Conservation (phyloP, 2,888 invertebrate genomes). For the Camptogramma bilineatum region DNA sequence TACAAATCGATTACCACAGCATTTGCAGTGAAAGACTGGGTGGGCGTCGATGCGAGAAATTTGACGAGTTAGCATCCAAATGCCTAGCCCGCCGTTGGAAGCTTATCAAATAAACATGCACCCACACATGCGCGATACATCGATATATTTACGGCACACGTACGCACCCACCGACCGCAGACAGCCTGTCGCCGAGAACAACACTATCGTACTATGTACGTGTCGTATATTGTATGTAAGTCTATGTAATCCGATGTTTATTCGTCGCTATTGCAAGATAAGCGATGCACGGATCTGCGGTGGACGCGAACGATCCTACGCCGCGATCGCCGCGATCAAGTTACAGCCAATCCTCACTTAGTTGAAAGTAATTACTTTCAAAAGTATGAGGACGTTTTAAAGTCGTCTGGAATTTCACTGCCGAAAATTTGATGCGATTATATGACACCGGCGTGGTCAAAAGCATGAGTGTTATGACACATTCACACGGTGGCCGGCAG, state of each 20-base stretch:
- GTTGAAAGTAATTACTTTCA: slow-evolving; percentile 52
- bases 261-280: slow-evolving; percentile 66
- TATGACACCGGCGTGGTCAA: slow-evolving; percentile 74
- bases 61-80: slow-evolving; percentile 75
- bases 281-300: slow-evolving; percentile 49
- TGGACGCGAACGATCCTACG: slow-evolving; percentile 37
- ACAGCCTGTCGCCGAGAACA: slow-evolving; percentile 84
- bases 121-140: slow-evolving; percentile 69
- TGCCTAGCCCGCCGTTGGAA: slow-evolving; percentile 78
- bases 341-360: slow-evolving; percentile 57
- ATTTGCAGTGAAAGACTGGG: slow-evolving; percentile 55
- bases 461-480: slow-evolving; percentile 72
- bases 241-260: slow-evolving; percentile 77
- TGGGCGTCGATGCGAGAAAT: slow-evolving; percentile 71
- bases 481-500: slow-evolving; percentile 81
- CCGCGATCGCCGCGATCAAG: slow-evolving; percentile 54
- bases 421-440: slow-evolving; percentile 74
- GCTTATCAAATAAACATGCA: slow-evolving; percentile 82
- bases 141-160: slow-evolving; percentile 75
- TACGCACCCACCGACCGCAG: slow-evolving; percentile 73
- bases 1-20: slow-evolving; percentile 43
- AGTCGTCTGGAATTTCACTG: slow-evolving; percentile 65
- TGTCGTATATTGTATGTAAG: slow-evolving; percentile 67
- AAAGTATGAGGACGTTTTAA: slow-evolving; percentile 59
- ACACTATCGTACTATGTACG: slow-evolving; percentile 77